A percentile compares a stretch with the other conserved stretches of the same genome.
phyloP scores from a whole-genome alignment of 2,888 invertebrate species.

The Kryphioiulus occultus region DNA sequence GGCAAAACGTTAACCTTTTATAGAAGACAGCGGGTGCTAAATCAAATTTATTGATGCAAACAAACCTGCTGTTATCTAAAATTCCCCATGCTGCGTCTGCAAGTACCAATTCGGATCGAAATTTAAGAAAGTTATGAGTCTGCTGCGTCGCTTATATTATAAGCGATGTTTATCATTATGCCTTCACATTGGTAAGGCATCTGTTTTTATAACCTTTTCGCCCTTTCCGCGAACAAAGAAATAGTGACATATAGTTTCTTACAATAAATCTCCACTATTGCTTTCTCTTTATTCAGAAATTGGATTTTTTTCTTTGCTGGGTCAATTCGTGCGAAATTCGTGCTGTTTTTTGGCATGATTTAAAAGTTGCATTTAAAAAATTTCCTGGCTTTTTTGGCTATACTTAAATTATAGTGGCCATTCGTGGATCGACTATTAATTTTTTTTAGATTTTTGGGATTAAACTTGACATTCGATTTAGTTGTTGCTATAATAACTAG shows the following conservation, averaged over 20 bases:
- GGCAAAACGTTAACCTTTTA: conserved; percentile 1
- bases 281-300: background rate
- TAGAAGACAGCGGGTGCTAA: conserved; percentile 30
- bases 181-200: conserved; percentile 4
- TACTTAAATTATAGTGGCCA: background rate
- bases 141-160: background rate
- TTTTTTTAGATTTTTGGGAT: background rate
- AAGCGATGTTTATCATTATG: background rate
- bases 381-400: background rate
- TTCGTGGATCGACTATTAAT: background rate
- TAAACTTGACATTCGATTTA: background rate
- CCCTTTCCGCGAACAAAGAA: background rate
- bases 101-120: conserved; percentile 30
- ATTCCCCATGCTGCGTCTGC: conserved; percentile 35
- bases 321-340: background rate
- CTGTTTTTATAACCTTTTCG: conserved; percentile 31
- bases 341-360: conserved; percentile 1
- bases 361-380: background rate
- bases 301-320: background rate
- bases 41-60: conserved; percentile 35
- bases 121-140: conserved; percentile 31
- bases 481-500: background rate
- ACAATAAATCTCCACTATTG: background rate
- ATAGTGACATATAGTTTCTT: background rate
- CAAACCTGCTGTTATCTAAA: conserved; percentile 30